These are phyloP conservation scores for Eristalinus sepulchralis DNA, from an alignment of 2,888 invertebrate species.

Conservation along the genomic window DNA sequence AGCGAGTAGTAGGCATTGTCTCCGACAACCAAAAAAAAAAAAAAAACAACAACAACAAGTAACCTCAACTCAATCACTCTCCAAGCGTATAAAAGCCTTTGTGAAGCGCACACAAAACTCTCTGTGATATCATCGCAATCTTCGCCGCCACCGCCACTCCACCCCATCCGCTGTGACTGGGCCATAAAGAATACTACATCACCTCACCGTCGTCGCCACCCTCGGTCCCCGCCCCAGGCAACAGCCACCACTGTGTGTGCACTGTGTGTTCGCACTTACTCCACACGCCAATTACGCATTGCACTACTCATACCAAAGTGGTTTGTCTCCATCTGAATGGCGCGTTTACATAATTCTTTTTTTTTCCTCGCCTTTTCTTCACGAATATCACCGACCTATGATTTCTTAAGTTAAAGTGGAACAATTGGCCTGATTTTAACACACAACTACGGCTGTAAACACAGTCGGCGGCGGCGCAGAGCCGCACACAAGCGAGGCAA, in stretches of 20 bases:
- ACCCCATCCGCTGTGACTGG: constrained; percentile 11
- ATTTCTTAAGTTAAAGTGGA: constrained; percentile 54
- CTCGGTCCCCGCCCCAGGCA: neutral
- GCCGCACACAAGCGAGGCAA: neutral
- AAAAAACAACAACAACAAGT: no score
- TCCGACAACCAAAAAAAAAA: neutral
- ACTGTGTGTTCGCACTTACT: constrained; percentile 2
- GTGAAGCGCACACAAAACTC: constrained; percentile 1
- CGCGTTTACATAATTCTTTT: constrained; percentile 55
- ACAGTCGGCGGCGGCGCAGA: neutral
- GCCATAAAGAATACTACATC: constrained; percentile 30
- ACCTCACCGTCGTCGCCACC: neutral
- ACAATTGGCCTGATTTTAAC: constrained; percentile 67
- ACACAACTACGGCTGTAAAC: constrained; percentile 18
- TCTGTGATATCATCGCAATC: constrained; percentile 31
- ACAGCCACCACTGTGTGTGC: neutral
- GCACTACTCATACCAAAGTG: constrained; percentile 35
- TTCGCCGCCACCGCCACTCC: neutral
- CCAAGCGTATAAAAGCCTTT: neutral
- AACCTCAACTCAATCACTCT: neutral
- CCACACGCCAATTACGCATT: constrained; percentile 35
- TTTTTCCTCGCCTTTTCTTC: constrained; percentile 31
- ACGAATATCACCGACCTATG: constrained; percentile 36
- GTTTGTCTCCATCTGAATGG: constrained; percentile 34
- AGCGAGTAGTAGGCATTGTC: neutral